These are phyloP conservation scores for Patella caerulea DNA, from an alignment of 2,888 invertebrate species.

Conservation along the genomic window DNA sequence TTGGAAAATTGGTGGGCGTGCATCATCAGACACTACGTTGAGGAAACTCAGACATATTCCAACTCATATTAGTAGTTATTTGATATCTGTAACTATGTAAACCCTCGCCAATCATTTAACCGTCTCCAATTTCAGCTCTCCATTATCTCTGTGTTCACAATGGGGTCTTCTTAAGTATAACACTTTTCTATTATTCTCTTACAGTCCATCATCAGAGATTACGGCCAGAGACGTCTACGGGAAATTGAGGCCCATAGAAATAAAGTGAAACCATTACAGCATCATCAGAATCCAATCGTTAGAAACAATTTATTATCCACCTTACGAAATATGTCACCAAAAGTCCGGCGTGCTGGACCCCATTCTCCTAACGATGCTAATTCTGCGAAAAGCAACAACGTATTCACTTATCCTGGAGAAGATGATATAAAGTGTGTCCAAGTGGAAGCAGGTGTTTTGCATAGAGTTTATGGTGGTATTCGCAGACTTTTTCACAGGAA, in stretches of 20 bases:
- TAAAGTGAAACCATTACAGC: slow-evolving; percentile 44
- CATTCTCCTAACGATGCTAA: slow-evolving; percentile 1
- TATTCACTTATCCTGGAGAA: background rate
- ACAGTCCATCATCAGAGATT: slow-evolving; percentile 61
- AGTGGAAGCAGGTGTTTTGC: slow-evolving; percentile 19
- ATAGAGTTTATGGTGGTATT: slow-evolving; percentile 23
- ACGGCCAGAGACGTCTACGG: slow-evolving; percentile 57
- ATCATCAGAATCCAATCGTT: slow-evolving; percentile 8
- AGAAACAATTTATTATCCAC: slow-evolving; percentile 28
- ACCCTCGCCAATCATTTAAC: too few species aligned
- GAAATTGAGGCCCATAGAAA: slow-evolving; percentile 60
- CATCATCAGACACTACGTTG: too few species aligned
- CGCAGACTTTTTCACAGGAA: slow-evolving; percentile 32
- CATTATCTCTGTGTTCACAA: too few species aligned
- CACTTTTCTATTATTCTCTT: slow-evolving; percentile 24
- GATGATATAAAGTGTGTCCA: slow-evolving; percentile 14
- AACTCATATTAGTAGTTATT: background rate
- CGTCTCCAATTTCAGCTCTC: too few species aligned
- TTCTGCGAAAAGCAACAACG: background rate
- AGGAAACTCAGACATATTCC: background rate
- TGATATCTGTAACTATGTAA: too few species aligned
- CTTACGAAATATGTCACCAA: slow-evolving; percentile 25
- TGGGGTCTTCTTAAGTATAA: background rate
- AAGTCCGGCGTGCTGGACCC: slow-evolving; percentile 11
- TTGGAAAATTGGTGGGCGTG: too few species aligned